Evolutionary conservation across 2,113 vertebrate species (phyloP), one percentile per base, ranked within the genome.

Genomic region (Melanerpes formicivorus): DNA sequence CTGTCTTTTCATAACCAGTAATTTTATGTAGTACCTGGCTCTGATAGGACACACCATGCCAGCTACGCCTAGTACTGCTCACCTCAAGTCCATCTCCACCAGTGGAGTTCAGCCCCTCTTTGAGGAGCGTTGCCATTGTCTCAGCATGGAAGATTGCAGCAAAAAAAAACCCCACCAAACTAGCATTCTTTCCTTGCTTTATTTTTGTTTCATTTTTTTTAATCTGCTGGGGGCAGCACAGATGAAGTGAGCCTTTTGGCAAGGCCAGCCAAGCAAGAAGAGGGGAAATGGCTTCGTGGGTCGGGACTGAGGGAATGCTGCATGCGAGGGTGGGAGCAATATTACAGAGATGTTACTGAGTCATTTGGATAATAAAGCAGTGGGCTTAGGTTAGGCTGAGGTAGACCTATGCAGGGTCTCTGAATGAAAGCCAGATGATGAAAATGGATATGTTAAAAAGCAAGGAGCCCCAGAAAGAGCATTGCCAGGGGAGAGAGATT

Each of bases 161-260:
- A 7, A 42, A 29, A 71, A 37, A 37, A 37, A 37, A 4, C n/a
- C n/a, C n/a, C 14, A 18, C 8, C 13, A 23, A 64, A 14, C 14
- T 55, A 34, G n/a, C 46, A 29, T 89, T 93, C 27, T 71, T 86
- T 75, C 62, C 56, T 79, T 69, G 66, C 27, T 44, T 93, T 88
- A 63, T 29, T 59, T 76, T 60, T 32, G 10, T 55, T 93, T 70
- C 22, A 7, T 59, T 80, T 70, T 88, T 88, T 88, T 64, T 59
- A n/a, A 15, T 87, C 75, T 93, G 69, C 40, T 84, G 81, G 78
- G 90, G 78, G 62, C 70, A 87, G 40, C 80, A 73, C 11, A 72
- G 80, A 72, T 80, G 90, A 90, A 84, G 78, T 81, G 93, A 94
- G 46, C 56, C 26, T 90, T 81, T 81, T 90, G 80, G 67, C 80